phyloP scores from a whole-genome alignment of 2,797 vertebrate species.

The Pseudocheirus occidentalis region DNA sequence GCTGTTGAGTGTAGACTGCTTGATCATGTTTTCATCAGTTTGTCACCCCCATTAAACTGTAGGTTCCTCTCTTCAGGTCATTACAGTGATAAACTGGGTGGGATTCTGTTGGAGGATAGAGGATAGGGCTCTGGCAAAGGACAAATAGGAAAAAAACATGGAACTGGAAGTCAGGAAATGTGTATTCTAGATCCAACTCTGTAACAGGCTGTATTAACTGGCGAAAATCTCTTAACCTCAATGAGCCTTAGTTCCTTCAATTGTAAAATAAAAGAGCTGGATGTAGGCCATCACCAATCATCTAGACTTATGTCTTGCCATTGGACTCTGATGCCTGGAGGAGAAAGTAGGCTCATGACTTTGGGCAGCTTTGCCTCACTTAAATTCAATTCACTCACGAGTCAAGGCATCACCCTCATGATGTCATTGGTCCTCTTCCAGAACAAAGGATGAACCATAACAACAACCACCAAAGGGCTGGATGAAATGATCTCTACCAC shows the following conservation, averaged over 20 bases:
- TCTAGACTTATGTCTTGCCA: background rate
- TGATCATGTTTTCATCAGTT: background rate
- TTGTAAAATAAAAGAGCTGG: background rate
- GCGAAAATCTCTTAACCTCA: background rate
- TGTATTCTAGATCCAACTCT: background rate
- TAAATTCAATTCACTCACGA: background rate
- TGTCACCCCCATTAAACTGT: background rate
- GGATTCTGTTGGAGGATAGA: background rate
- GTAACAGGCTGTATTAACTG: background rate
- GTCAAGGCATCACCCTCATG: background rate
- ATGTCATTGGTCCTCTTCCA: background rate
- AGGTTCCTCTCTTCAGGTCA: background rate
- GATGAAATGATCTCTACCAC: background rate
- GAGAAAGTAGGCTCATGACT: background rate
- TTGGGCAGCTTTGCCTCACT: background rate
- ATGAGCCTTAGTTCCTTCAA: background rate
- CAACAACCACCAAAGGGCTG: background rate
- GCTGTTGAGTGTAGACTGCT: fast-evolving
- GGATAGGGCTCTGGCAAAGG: background rate
- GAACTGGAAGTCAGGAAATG: background rate
- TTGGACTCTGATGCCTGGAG: background rate
- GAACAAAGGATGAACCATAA: background rate
- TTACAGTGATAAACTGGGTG: background rate
- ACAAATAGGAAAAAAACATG: background rate
- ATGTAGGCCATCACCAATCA: background rate